Conservation (phyloP, 2,113 vertebrate genomes). For the Octodon degus region DNA sequence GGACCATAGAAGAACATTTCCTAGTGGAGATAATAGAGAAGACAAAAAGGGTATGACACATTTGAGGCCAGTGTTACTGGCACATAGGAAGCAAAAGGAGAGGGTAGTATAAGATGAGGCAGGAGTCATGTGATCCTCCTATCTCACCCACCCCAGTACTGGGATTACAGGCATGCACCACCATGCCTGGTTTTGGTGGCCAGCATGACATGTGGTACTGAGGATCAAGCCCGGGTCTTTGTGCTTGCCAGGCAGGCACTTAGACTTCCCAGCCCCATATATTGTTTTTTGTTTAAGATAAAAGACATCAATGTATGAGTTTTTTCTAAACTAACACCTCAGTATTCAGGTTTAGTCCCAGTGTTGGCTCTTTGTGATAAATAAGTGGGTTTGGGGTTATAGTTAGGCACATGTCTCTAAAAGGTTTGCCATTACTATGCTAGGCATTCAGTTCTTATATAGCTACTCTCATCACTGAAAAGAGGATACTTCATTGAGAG, state of each 20-base stretch:
- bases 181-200: no score
- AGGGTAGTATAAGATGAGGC: not conserved
- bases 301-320: not conserved
- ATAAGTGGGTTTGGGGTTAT: not conserved
- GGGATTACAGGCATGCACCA: no score
- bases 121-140: not conserved
- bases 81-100: not conserved
- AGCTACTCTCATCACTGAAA: not conserved
- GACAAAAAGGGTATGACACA: not conserved
- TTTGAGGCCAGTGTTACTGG: not conserved
- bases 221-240: no score
- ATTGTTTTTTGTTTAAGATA: not conserved
- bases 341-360: not conserved
- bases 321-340: not conserved
- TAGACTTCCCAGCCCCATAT: no score
- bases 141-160: no score
- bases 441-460: not conserved
- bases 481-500: not conserved
- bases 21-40: not conserved
- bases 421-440: not conserved
- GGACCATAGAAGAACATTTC: not conserved
- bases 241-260: no score
- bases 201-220: no score
- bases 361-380: not conserved
- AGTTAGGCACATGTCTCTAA: not conserved